Base-by-base conservation (phyloP, 2,888 invertebrate species). In the Xestobium rufovillosum region DNA sequence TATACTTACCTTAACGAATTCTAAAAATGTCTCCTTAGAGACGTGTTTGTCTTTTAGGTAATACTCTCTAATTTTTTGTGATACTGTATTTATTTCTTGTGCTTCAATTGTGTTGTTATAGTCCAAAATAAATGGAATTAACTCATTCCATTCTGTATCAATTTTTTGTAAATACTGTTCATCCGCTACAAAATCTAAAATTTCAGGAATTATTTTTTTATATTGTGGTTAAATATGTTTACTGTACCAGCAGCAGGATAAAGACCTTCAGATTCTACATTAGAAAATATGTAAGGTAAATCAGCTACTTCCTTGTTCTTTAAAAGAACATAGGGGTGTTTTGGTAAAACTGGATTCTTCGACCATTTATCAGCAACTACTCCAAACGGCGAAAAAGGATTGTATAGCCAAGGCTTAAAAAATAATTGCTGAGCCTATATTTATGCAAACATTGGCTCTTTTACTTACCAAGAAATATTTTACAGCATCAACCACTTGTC, bases 311-410 rank as follows among this genome's bases (percentile, higher is more conserved):
- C 64, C 1, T 79, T 79, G 4, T 70, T 65, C 39, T 60, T 68
- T 1, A 85, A 69, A 1, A 80, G 70, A 19, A 71, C 68, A 47
- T 71, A 71, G 0, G 87, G 86, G 38, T 78, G 70, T 41, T 78
- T 71, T 1, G 72, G 70, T 3, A 88, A 62, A 61, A 86, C 80
- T 1, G 82, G 75, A 14, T 75, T 67, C 0, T 71, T 61, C 2
- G 69, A 62, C 49, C 63, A 63, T 35, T 61, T 65, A 50, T 88
- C 87, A 0, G 75, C 66, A 0, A 77, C 68, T 0, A 84, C 82
- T 0, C 78, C 81, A 57, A 85, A 85, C 0, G 81, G 78, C 0
- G 80, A 73, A 56, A 80, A 81, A 42, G 84, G 75, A 57, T 76
- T 74, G 51, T 79, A 79, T 10, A 76, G 59, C 66, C 70, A 75